phyloP scores from a whole-genome alignment of 2,888 invertebrate genomes.

The Cenopis cana region DNA sequence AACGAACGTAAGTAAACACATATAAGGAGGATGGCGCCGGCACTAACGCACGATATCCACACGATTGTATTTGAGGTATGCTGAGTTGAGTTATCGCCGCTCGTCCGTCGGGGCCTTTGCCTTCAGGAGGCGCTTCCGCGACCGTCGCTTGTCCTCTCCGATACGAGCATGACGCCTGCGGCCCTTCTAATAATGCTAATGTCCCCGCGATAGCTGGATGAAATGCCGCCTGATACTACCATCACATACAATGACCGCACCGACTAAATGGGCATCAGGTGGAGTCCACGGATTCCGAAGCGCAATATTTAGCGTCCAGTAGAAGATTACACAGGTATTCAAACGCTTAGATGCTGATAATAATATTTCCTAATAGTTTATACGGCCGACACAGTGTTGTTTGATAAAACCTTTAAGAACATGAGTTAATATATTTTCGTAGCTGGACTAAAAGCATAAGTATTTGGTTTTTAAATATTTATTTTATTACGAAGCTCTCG shows the following conservation, averaged over 20 bases:
- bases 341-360: slow-evolving; percentile 34
- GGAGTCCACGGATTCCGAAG: slow-evolving; percentile 64
- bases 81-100: slow-evolving; percentile 78
- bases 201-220: slow-evolving; percentile 71
- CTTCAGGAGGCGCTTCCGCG: slow-evolving; percentile 73
- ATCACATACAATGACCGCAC: slow-evolving; percentile 75
- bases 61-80: slow-evolving; percentile 78
- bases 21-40: slow-evolving; percentile 67
- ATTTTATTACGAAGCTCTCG: too few relatives aligned
- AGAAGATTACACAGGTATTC: slow-evolving; percentile 52
- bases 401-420: slow-evolving; percentile 4
- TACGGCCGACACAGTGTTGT: slow-evolving; percentile 16
- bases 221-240: slow-evolving; percentile 68
- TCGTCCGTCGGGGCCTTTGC: slow-evolving; percentile 76
- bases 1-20: slow-evolving; percentile 49
- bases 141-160: slow-evolving; percentile 75
- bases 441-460: too few relatives aligned
- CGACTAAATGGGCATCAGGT: slow-evolving; percentile 73
- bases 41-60: slow-evolving; percentile 65
- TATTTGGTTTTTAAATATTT: too few relatives aligned
- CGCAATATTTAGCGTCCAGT: slow-evolving; percentile 64
- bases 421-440: slow-evolving; percentile 1
- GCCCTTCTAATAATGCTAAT: slow-evolving; percentile 83
- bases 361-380: slow-evolving; percentile 35
- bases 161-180: slow-evolving; percentile 79